phyloP scores from a whole-genome alignment of 2,113 vertebrate species.

The Anolis sagrei region DNA sequence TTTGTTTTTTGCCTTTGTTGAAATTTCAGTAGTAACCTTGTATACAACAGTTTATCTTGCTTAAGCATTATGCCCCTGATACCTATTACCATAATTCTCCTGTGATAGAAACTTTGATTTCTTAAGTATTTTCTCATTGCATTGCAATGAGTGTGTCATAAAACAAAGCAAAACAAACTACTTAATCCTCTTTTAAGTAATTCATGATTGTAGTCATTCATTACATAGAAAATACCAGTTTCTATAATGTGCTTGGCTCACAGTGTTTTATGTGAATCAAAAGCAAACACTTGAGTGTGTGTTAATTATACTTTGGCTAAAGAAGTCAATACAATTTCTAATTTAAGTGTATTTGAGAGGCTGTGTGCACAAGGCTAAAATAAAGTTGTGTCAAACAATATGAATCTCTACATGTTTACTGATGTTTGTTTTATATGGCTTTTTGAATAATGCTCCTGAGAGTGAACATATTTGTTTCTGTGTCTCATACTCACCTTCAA shows the following conservation, averaged over 20 bases:
- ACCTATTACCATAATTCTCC: background rate
- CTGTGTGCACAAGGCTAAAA: background rate
- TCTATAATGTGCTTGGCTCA: background rate
- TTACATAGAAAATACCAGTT: conserved; percentile 3
- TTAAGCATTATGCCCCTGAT: background rate
- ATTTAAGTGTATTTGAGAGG: conserved; percentile 18
- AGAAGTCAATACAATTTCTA: conserved; percentile 31
- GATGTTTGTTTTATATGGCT: background rate
- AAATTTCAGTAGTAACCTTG: conserved; percentile 4
- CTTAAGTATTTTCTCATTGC: background rate
- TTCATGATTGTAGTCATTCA: conserved; percentile 27
- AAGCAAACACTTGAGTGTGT: conserved; percentile 22
- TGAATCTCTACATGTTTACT: background rate
- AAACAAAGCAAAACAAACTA: conserved; percentile 26
- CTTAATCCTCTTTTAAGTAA: conserved; percentile 25
- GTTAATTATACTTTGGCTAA: conserved; percentile 37
- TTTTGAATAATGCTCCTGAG: conserved; percentile 6
- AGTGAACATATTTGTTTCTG: background rate
- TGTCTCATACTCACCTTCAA: background rate
- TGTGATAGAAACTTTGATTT: background rate
- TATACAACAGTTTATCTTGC: background rate
- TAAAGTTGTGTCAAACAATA: conserved; percentile 14
- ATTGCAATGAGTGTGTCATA: conserved; percentile 23
- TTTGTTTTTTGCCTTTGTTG: background rate
- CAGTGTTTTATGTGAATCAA: conserved; percentile 16